phyloP scores from a whole-genome alignment of 2,888 invertebrate genomes.

The Agrotis clavis region DNA sequence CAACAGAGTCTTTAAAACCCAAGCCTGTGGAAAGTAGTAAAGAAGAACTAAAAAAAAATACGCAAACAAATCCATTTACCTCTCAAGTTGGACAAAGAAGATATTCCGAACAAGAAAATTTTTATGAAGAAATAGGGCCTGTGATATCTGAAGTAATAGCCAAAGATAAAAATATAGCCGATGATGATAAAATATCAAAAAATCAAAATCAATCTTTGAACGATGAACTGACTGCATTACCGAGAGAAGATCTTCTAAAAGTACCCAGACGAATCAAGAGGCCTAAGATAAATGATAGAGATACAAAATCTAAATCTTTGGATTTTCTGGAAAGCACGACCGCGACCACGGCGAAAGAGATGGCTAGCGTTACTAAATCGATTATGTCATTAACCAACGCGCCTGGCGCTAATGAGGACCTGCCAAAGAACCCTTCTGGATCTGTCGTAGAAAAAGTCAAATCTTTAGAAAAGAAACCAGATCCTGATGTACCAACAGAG shows the following conservation, averaged over 20 bases:
- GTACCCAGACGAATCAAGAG: constrained; percentile 85
- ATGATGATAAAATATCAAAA: constrained; percentile 84
- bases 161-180: constrained; percentile 81
- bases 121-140: constrained; percentile 87
- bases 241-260: constrained; percentile 84
- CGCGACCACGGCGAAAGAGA: constrained; percentile 70
- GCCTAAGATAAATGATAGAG: constrained; percentile 75
- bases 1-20: constrained; percentile 52
- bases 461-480: constrained; percentile 74
- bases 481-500: constrained; percentile 64
- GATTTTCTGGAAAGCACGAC: constrained; percentile 44
- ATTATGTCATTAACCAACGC: constrained; percentile 84
- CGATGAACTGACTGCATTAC: constrained; percentile 77
- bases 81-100: constrained; percentile 64
- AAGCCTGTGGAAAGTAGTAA: constrained; percentile 64
- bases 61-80: constrained; percentile 68
- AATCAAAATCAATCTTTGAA: constrained; percentile 69
- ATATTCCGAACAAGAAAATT: constrained; percentile 81
- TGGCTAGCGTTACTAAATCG: constrained; percentile 79
- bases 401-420: constrained; percentile 80
- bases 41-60: constrained; percentile 45
- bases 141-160: constrained; percentile 59
- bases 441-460: constrained; percentile 76
- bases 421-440: constrained; percentile 71
- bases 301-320: constrained; percentile 54